Percentiles rank a stretch among this genome's conserved stretches.
phyloP scores from a whole-genome alignment of 2,888 invertebrate genomes.

The Chrysina gloriosa region DNA sequence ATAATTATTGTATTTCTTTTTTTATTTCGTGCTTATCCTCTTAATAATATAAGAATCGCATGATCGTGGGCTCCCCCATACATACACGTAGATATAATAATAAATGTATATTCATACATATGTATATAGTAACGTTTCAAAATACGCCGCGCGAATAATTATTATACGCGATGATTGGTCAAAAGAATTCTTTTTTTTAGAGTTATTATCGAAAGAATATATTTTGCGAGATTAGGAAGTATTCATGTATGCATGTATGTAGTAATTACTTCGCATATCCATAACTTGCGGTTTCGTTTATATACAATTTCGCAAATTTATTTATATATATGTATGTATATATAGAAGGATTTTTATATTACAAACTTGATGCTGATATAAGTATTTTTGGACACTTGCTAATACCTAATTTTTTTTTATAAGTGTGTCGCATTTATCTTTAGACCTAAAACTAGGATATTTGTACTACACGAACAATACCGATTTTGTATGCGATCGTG shows the following conservation, averaged over 20 bases:
- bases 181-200: slow-evolving; percentile 23
- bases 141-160: slow-evolving; percentile 19
- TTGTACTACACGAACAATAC: background rate
- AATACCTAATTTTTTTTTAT: background rate
- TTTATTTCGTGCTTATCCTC: slow-evolving; percentile 30
- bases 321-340: too few relatives aligned
- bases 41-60: slow-evolving; percentile 23
- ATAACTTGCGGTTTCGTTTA: slow-evolving; percentile 29
- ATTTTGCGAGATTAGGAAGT: slow-evolving; percentile 36
- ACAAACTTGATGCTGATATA: too few relatives aligned
- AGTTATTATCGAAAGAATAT: slow-evolving; percentile 33
- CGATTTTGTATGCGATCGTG: background rate
- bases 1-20: slow-evolving; percentile 39
- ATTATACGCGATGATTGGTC: slow-evolving; percentile 36
- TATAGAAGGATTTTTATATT: slow-evolving; percentile 17
- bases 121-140: slow-evolving; percentile 18
- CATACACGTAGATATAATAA: background rate
- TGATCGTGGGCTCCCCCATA: slow-evolving; percentile 11
- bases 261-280: slow-evolving; percentile 26
- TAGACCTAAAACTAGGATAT: background rate
- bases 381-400: slow-evolving; percentile 21
- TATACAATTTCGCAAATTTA: slow-evolving; percentile 37
- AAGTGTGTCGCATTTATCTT: too few relatives aligned
- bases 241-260: slow-evolving; percentile 17
- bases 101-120: background rate